Conservation (phyloP, 2,888 invertebrate species). For the Diadegma fenestrale region DNA sequence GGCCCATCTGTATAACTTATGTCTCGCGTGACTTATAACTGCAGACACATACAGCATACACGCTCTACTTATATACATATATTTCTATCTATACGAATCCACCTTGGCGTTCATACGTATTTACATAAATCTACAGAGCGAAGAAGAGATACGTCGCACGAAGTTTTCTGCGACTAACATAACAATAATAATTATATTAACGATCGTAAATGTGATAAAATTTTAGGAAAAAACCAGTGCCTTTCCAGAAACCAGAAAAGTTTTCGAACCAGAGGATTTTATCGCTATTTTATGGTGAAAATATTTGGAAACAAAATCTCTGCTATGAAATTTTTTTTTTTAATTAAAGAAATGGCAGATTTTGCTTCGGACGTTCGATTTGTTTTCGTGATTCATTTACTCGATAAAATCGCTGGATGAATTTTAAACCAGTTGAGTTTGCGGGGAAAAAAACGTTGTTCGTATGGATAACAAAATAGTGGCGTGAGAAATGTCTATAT, state of each 20-base stretch:
- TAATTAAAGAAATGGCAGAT: too few relatives aligned
- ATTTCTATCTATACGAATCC: slow-evolving; percentile 30
- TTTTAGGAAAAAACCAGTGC: too few relatives aligned
- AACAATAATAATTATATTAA: slow-evolving; percentile 23
- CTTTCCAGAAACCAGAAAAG: too few relatives aligned
- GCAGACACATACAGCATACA: slow-evolving; percentile 44
- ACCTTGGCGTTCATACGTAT: slow-evolving; percentile 44
- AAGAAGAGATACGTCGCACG: neutral
- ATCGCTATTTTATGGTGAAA: too few relatives aligned
- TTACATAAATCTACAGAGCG: slow-evolving; percentile 43
- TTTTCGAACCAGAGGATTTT: too few relatives aligned
- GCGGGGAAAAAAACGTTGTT: neutral
- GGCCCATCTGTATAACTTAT: slow-evolving; percentile 62
- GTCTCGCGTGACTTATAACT: slow-evolving; percentile 61
- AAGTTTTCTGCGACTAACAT: neutral
- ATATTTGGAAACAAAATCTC: too few relatives aligned
- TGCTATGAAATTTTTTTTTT: too few relatives aligned
- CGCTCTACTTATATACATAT: neutral
- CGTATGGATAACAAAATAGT: neutral
- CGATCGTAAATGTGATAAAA: neutral
- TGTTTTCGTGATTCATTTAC: too few relatives aligned
- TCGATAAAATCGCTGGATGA: neutral
- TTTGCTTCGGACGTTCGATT: too few relatives aligned
- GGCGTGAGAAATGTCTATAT: neutral
- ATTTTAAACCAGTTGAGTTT: neutral